A percentile compares a stretch with the other conserved stretches of the same genome.
Conservation (phyloP, 1,140 invertebrate species). For the Chrysopa pallens region DNA sequence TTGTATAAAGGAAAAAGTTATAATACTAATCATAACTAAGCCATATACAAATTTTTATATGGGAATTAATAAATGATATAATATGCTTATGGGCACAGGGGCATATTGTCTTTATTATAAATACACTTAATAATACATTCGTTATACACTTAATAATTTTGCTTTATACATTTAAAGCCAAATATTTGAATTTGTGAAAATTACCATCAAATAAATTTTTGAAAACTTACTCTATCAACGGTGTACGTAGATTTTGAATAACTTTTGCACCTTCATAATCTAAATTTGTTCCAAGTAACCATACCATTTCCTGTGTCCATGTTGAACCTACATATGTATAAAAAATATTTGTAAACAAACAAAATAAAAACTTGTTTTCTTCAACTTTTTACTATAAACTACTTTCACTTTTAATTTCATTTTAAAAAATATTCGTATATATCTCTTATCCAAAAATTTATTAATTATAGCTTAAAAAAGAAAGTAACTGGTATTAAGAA, state of each 20-base stretch:
- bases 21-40: too few species aligned
- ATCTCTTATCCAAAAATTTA: too few species aligned
- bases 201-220: neutral
- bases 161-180: conserved; percentile 1
- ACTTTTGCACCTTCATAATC: conserved; percentile 52
- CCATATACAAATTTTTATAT: too few species aligned
- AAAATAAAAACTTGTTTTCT: neutral
- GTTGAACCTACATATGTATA: conserved; percentile 55
- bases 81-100: too few species aligned
- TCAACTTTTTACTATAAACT: neutral
- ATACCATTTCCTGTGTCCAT: conserved; percentile 78
- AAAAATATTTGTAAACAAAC: neutral
- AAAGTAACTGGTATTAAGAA: too few species aligned
- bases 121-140: neutral
- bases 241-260: conserved; percentile 33
- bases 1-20: too few species aligned
- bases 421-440: too few species aligned
- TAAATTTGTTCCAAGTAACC: conserved; percentile 62
- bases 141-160: neutral
- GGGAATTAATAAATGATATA: too few species aligned
- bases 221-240: conserved; percentile 17
- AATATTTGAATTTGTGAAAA: conserved; percentile 3
- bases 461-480: too few species aligned
- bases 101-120: too few species aligned
- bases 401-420: neutral